These are phyloP conservation scores for Mirounga angustirostris DNA, from an alignment of 2,113 vertebrate species.

Conservation along the genomic window DNA sequence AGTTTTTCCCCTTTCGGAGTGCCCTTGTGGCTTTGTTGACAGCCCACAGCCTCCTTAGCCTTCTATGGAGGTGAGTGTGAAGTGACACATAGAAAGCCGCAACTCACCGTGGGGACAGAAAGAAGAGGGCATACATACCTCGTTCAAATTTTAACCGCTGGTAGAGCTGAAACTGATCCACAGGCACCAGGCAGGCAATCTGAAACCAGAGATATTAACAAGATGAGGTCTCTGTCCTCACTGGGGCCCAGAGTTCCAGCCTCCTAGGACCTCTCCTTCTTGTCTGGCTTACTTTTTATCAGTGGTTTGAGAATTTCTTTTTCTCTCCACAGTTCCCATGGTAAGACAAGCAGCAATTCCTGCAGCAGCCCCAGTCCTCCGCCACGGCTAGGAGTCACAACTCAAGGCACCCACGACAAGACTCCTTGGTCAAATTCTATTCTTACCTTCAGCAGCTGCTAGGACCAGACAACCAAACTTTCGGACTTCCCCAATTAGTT, in stretches of 20 bases:
- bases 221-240: not conserved
- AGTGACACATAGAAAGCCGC: not conserved
- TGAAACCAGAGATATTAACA: constrained; percentile 87
- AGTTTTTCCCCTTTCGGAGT: not conserved
- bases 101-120: not conserved
- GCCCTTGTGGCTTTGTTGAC: not conserved
- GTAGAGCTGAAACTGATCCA: constrained; percentile 93
- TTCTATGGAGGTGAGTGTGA: not conserved
- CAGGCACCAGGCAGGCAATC: constrained; percentile 92
- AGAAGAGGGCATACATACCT: constrained; percentile 89
- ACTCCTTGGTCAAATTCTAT: not conserved
- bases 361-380: not conserved
- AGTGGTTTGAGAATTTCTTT: not conserved
- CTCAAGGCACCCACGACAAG: not conserved
- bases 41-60: not conserved
- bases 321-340: not conserved
- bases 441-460: not conserved
- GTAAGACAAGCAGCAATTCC: not conserved
- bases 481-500: constrained; percentile 8
- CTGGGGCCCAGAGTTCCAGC: not conserved
- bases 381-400: not conserved
- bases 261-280: not conserved
- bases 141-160: constrained; percentile 95
- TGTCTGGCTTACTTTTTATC: not conserved
- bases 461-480: not conserved